A percentile compares a stretch with the other conserved stretches of the same genome.
phyloP scores from a whole-genome alignment of 1,140 invertebrate species.

The Chironomus striatipennis region DNA sequence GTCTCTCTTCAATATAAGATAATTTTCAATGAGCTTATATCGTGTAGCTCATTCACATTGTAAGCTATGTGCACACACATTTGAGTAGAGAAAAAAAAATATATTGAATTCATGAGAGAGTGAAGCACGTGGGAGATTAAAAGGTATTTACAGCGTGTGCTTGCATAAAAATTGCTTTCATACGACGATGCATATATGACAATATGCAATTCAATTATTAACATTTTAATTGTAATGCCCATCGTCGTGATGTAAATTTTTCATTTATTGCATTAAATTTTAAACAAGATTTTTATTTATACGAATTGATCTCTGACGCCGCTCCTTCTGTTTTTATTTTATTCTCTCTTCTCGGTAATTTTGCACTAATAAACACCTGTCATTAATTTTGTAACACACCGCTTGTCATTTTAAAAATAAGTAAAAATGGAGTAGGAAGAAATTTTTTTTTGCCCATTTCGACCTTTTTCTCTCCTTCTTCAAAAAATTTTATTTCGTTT shows the following conservation, averaged over 20 bases:
- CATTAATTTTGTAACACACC: slow-evolving; percentile 12
- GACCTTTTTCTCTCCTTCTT: not conserved
- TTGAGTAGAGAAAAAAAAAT: too few species aligned
- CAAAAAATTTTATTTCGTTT: not conserved
- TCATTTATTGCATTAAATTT: not conserved
- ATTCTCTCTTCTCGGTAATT: not conserved
- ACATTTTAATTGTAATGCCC: not conserved
- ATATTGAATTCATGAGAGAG: not conserved
- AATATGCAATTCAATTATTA: not conserved
- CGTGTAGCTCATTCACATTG: not conserved
- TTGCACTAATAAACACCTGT: slow-evolving; percentile 12
- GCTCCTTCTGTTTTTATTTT: slow-evolving; percentile 1
- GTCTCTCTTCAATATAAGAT: not conserved
- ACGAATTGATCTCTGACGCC: not conserved
- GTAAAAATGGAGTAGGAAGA: slow-evolving; percentile 11
- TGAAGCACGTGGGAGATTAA: slow-evolving; percentile 11
- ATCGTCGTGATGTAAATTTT: not conserved
- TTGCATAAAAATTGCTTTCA: too few species aligned
- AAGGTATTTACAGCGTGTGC: not conserved
- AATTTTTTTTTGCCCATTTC: not conserved
- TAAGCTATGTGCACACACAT: not conserved
- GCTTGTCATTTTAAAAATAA: slow-evolving; percentile 3
- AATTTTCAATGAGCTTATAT: slow-evolving; percentile 9
- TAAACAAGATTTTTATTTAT: not conserved
- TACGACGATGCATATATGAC: too few species aligned